A percentile compares a stretch with the other conserved stretches of the same genome.
Evolutionary conservation across 2,113 vertebrate genomes (phyloP).

Genomic region (Tympanuchus pallidicinctus): DNA sequence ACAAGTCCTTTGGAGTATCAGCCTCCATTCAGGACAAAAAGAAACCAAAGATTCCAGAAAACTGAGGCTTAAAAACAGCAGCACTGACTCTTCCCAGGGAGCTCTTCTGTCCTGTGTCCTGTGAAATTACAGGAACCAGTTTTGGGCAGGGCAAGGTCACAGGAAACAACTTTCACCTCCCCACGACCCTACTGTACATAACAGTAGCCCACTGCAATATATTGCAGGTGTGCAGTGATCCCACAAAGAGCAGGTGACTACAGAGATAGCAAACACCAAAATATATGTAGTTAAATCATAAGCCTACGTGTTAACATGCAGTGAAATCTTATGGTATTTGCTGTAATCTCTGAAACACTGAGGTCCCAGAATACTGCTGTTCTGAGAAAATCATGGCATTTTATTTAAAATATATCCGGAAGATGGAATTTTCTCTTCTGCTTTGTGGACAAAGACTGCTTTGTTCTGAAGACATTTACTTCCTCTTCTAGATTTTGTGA

Average conservation of each 20-base stretch:
- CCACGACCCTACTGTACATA: conserved; percentile 20
- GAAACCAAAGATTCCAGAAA: background rate
- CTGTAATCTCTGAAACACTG: background rate
- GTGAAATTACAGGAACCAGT: conserved; percentile 27
- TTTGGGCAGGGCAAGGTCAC: background rate
- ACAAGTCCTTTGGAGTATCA: background rate
- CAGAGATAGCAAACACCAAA: conserved; percentile 39
- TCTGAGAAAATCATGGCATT: background rate
- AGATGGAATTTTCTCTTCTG: background rate
- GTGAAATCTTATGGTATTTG: conserved; percentile 27
- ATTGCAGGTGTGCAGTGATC: background rate
- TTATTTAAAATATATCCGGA: background rate
- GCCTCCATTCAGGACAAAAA: background rate
- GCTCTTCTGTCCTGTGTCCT: background rate
- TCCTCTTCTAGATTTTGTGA: background rate
- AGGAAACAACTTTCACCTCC: conserved; percentile 49
- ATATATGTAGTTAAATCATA: conserved; percentile 6
- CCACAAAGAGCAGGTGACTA: conserved; percentile 19
- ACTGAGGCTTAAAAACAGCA: background rate
- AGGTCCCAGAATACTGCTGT: background rate
- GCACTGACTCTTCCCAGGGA: background rate
- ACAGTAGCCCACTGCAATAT: conserved; percentile 27
- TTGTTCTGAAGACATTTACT: background rate
- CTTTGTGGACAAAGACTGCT: background rate
- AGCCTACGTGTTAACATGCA: background rate